phyloP scores from a whole-genome alignment of 2,797 vertebrate species.

The Hybognathus amarus region DNA sequence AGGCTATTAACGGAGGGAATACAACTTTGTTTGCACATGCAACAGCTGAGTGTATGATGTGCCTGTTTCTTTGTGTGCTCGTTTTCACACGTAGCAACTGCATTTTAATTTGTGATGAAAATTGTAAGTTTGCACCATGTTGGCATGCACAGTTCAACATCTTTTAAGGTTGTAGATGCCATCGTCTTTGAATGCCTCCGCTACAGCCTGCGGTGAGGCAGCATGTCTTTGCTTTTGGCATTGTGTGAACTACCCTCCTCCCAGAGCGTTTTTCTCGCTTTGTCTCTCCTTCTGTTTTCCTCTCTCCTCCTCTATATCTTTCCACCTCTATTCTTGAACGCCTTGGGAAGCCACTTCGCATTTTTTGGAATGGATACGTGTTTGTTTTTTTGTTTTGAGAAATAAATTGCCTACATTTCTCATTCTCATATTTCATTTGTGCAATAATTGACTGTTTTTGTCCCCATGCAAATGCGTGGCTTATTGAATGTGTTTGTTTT shows the following conservation, averaged over 20 bases:
- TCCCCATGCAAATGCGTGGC: slow-evolving; percentile 11
- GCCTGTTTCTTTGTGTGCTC: neutral
- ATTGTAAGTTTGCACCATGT: slow-evolving; percentile 24
- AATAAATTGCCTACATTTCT: slow-evolving; percentile 35
- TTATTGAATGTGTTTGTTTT: slow-evolving; percentile 24
- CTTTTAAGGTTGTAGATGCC: slow-evolving; percentile 14
- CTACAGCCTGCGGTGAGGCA: slow-evolving; percentile 16
- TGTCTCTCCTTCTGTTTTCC: slow-evolving; percentile 24
- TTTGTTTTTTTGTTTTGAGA: slow-evolving; percentile 38
- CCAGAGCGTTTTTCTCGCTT: slow-evolving; percentile 16
- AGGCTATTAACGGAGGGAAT: neutral
- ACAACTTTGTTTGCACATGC: neutral
- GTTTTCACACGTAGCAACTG: neutral
- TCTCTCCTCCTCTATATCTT: neutral
- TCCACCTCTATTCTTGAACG: slow-evolving; percentile 24
- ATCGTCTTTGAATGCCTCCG: slow-evolving; percentile 17
- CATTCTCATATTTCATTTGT: slow-evolving; percentile 43
- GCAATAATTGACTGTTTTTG: slow-evolving; percentile 40
- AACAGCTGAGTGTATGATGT: neutral
- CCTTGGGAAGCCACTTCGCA: slow-evolving; percentile 22
- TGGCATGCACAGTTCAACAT: slow-evolving; percentile 1
- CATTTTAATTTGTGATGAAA: neutral
- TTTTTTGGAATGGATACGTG: slow-evolving; percentile 16
- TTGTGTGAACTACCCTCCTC: slow-evolving; percentile 30
- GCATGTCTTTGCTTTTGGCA: slow-evolving; percentile 22